Conservation (phyloP, 2,888 invertebrate species). For the Drosophila rubida region DNA sequence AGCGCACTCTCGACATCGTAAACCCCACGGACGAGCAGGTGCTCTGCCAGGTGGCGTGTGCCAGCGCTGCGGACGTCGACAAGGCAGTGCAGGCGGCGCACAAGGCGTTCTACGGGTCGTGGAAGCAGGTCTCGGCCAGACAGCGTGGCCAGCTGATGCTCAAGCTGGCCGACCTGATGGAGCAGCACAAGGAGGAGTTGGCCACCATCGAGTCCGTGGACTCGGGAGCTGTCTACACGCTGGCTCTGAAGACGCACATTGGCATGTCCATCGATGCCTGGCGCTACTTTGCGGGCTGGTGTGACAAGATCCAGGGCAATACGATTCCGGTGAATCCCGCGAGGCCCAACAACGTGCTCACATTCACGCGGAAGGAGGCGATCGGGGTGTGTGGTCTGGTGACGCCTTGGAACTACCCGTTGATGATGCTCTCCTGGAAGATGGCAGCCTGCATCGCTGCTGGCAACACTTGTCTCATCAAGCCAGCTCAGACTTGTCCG, state of each 20-base stretch:
- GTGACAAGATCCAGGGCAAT: constrained; percentile 96
- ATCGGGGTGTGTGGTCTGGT: constrained; percentile 96
- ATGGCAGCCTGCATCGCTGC: constrained; percentile 99
- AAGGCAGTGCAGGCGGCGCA: constrained; percentile 95
- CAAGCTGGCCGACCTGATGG: constrained; percentile 97
- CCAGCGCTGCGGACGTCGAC: constrained; percentile 92
- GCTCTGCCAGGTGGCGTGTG: constrained; percentile 91
- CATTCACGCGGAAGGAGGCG: constrained; percentile 95
- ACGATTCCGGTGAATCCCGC: constrained; percentile 97
- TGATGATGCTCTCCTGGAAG: constrained; percentile 99
- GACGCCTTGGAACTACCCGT: constrained; percentile 99
- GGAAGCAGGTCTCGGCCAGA: constrained; percentile 97
- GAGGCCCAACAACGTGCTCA: constrained; percentile 94
- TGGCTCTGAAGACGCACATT: constrained; percentile 97
- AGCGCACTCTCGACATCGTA: constrained; percentile 88
- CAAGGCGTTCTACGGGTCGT: constrained; percentile 95
- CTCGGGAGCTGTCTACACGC: constrained; percentile 98
- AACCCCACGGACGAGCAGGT: constrained; percentile 95
- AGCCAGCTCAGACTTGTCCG: constrained; percentile 96
- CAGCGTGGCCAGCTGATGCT: constrained; percentile 94
- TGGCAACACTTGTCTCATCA: constrained; percentile 98
- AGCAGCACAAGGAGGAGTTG: constrained; percentile 96
- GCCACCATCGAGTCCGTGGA: constrained; percentile 97
- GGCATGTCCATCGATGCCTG: constrained; percentile 99
- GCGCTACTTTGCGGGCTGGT: constrained; percentile 98